Percentiles rank a stretch among this genome's conserved stretches.
These are phyloP conservation scores for Sitophilus oryzae DNA, from an alignment of 1,140 invertebrate genomes.

Conservation along the genomic window DNA sequence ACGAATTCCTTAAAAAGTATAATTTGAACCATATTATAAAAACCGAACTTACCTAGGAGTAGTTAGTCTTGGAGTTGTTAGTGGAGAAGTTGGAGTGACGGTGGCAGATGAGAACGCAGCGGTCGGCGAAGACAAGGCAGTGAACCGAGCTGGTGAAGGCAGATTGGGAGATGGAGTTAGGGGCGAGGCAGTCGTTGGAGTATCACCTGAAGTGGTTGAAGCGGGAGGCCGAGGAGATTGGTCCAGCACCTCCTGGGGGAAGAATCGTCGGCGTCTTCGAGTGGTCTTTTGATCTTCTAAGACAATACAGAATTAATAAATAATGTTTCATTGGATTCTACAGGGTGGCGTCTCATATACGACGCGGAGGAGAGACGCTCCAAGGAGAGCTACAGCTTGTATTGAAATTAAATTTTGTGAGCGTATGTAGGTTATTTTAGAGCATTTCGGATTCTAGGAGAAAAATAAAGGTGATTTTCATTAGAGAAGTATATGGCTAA, in stretches of 20 bases:
- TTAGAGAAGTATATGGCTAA: no score
- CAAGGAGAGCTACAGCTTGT: no score
- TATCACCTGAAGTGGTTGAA: slow-evolving; percentile 25
- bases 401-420: no score
- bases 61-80: neutral
- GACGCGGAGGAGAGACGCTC: no score
- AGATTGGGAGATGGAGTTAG: slow-evolving; percentile 3
- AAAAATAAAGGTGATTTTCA: no score
- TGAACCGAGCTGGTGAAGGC: slow-evolving; percentile 27
- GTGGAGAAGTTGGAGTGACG: neutral
- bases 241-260: slow-evolving; percentile 41
- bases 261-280: slow-evolving; percentile 44
- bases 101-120: slow-evolving; percentile 6
- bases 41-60: slow-evolving; percentile 3
- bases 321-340: no score
- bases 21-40: no score
- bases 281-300: slow-evolving; percentile 44
- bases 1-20: no score
- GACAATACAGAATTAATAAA: slow-evolving; percentile 18
- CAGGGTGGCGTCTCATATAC: no score
- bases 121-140: slow-evolving; percentile 27
- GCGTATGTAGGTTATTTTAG: no score
- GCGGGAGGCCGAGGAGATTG: slow-evolving; percentile 20
- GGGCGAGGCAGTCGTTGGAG: slow-evolving; percentile 32
- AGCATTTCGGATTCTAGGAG: no score